phyloP scores from a whole-genome alignment of 2,888 invertebrate genomes.

The Thera britannica region DNA sequence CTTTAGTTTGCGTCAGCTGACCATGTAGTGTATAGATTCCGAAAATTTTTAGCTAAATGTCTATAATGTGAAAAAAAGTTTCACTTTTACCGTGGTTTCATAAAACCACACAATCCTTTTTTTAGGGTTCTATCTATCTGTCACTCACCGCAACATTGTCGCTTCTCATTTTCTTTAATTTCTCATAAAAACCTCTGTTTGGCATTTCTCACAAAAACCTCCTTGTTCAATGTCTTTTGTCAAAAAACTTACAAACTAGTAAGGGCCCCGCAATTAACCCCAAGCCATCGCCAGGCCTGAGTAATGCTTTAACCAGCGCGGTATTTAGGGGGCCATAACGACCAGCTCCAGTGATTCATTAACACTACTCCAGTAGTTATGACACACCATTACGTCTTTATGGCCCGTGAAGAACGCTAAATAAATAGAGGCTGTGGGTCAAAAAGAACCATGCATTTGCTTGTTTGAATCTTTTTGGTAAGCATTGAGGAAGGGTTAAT shows the following conservation, averaged over 20 bases:
- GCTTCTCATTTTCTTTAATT: too few relatives aligned
- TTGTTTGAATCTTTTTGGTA: background rate
- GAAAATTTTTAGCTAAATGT: too few relatives aligned
- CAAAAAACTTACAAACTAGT: constrained; percentile 13
- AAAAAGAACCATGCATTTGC: background rate
- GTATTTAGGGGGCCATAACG: constrained; percentile 57
- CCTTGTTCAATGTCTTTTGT: background rate
- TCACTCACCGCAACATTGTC: too few relatives aligned
- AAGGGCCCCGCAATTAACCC: constrained; percentile 47
- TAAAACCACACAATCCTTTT: too few relatives aligned
- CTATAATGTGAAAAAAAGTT: too few relatives aligned
- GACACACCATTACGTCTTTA: constrained; percentile 55
- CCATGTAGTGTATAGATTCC: too few relatives aligned
- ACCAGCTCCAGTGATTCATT: constrained; percentile 60
- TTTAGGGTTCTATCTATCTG: too few relatives aligned
- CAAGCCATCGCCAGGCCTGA: constrained; percentile 37
- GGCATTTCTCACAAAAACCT: background rate
- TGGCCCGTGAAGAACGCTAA: constrained; percentile 46
- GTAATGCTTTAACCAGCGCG: constrained; percentile 46
- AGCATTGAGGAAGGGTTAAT: too few relatives aligned
- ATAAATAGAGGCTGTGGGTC: constrained; percentile 47
- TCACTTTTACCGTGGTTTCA: too few relatives aligned
- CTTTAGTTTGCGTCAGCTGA: too few relatives aligned
- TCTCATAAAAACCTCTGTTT: too few relatives aligned
- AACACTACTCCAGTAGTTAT: constrained; percentile 56